Conservation (phyloP, 1,140 invertebrate genomes). For the Hetaerina americana region DNA sequence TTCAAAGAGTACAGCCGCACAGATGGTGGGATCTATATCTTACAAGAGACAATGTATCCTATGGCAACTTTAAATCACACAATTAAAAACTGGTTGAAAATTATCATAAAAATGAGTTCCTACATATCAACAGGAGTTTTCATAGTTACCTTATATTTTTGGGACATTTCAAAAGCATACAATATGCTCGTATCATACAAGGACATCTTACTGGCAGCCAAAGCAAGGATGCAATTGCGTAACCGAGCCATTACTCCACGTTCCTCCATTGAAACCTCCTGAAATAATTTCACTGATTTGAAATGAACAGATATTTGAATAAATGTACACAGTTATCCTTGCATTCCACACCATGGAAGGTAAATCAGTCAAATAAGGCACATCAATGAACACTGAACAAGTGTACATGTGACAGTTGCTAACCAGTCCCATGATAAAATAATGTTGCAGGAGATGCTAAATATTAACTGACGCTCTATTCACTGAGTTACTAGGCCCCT, state of each 20-base stretch:
- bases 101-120: not conserved
- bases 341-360: too few species aligned
- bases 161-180: constrained; percentile 81
- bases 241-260: constrained; percentile 74
- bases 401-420: too few species aligned
- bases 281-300: constrained; percentile 29
- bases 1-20: too few species aligned
- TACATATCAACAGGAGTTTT: constrained; percentile 8
- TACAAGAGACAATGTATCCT: not conserved
- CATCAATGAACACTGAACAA: too few species aligned
- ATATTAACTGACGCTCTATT: too few species aligned
- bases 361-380: too few species aligned
- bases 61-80: not conserved
- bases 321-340: too few species aligned
- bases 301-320: too few species aligned
- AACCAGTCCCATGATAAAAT: too few species aligned
- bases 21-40: not conserved
- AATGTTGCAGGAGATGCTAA: too few species aligned
- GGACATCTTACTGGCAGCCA: constrained; percentile 75
- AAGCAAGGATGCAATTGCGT: constrained; percentile 75
- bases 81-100: not conserved
- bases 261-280: constrained; percentile 54
- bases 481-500: too few species aligned
- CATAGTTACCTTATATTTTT: constrained; percentile 60
- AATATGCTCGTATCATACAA: constrained; percentile 85